These are phyloP conservation scores for Coregonus clupeaformis DNA, from an alignment of 2,113 vertebrate species.

Conservation along the genomic window DNA sequence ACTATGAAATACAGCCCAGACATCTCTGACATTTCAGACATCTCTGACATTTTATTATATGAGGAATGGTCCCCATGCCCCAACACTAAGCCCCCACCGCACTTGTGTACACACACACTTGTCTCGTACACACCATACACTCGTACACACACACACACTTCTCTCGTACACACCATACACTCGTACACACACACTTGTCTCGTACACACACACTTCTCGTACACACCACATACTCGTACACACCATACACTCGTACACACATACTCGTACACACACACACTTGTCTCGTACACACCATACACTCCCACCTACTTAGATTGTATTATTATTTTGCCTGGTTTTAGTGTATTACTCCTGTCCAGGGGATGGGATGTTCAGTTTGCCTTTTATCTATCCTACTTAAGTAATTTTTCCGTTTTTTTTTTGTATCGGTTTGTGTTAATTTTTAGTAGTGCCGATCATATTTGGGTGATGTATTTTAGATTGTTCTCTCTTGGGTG, in stretches of 20 bases:
- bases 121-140: background rate
- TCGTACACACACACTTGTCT: too few relatives aligned
- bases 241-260: background rate
- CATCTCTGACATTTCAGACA: too few relatives aligned
- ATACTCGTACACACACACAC: background rate
- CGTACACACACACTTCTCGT: background rate
- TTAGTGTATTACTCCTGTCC: background rate
- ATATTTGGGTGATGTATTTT: conserved; percentile 15
- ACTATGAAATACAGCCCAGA: too few relatives aligned
- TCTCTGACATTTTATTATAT: too few relatives aligned
- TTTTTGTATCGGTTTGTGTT: background rate
- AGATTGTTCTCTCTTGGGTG: conserved; percentile 2
- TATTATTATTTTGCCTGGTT: background rate
- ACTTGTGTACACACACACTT: background rate
- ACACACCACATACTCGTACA: background rate
- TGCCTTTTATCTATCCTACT: too few relatives aligned
- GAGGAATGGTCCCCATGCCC: too few relatives aligned
- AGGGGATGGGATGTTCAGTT: background rate
- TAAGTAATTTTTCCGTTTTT: background rate
- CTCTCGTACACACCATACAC: background rate
- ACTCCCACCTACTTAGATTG: conserved; percentile 19
- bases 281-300: background rate
- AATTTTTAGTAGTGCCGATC: conserved; percentile 22
- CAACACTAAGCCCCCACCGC: too few relatives aligned
- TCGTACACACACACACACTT: background rate